Evolutionary conservation across 2,113 vertebrate genomes (phyloP), one percentile per base, ranked within the genome.

Genomic region (Gracilinanus agilis): DNA sequence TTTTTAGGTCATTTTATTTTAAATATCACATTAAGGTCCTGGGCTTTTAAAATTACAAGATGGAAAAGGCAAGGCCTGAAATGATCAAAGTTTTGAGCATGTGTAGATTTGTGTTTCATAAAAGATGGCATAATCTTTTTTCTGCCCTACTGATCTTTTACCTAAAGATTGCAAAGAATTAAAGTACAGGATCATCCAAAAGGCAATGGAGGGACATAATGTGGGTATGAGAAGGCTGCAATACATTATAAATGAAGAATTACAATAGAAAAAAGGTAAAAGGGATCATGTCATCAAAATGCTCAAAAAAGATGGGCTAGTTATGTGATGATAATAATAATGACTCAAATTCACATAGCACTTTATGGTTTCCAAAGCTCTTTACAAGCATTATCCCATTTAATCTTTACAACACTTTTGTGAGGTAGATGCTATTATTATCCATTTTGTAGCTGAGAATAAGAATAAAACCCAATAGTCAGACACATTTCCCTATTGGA

Each of bases 21-120:
- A 94, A 97, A 97, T 96, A 92, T 93, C 49, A 95, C 44, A 75
- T 88, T 92, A 90, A 94, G 94, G 90, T 96, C 90, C 34, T 95
- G 94, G 94, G 4, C 67, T n/a, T n/a, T n/a, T n/a, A 83, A 83
- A 83, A 83, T 83, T 21, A 83, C 23, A n/a, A 83, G 34, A 75
- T 75, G 5, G 67, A 75, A 7, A 75, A 75, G 34, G 67, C n/a
- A 83, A 83, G 34, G 13, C 19, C n/a, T 40, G n/a, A 40, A 83
- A 83, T 40, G 67, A 83, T 83, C 19, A 40, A 40, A 40, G 19
- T 83, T 83, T 40, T 2, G 67, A 2, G 67, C n/a, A 83, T 40
- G 19, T 75, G 0, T 75, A 75, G 67, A 40, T 83, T 83, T 7
- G 2, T 83, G 67, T 83, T 83, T 40, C 67, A 40, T 83, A 83